These are phyloP conservation scores for Sminthurides aquaticus DNA, from an alignment of 2,888 invertebrate species.

Conservation along the genomic window DNA sequence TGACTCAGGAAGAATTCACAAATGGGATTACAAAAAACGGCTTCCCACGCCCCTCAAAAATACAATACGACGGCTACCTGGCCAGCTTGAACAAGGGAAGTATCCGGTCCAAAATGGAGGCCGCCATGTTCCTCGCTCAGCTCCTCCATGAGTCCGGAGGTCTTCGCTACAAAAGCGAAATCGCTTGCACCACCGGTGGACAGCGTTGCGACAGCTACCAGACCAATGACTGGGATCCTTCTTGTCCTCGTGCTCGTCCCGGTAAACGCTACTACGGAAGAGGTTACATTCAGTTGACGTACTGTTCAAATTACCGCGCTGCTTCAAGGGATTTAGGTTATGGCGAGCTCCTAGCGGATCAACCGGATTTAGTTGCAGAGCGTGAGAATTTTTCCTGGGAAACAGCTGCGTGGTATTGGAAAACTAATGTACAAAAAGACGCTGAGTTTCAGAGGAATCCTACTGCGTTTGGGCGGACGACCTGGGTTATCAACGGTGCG, in stretches of 20 bases:
- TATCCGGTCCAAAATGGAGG: background rate
- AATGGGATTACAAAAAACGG: background rate
- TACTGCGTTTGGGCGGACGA: constrained; percentile 21
- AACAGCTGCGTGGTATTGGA: constrained; percentile 21
- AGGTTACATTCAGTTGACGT: constrained; percentile 13
- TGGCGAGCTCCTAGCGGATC: background rate
- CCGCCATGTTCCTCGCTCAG: constrained; percentile 11
- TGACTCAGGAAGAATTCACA: constrained; percentile 1
- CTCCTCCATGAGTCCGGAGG: constrained; percentile 10
- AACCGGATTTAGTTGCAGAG: constrained; percentile 19
- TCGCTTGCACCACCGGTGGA: background rate
- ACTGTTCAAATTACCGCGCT: constrained; percentile 17
- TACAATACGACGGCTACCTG: background rate
- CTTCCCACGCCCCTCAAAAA: background rate
- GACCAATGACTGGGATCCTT: background rate
- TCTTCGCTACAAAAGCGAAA: constrained; percentile 3
- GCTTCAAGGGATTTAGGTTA: constrained; percentile 11
- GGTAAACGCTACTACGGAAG: constrained; percentile 10
- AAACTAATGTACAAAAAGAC: constrained; percentile 4
- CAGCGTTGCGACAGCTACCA: background rate
- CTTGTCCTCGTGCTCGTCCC: background rate
- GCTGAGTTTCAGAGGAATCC: constrained; percentile 1
- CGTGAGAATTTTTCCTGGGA: background rate
- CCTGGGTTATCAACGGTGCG: constrained; percentile 25
- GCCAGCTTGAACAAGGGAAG: background rate